Conservation (phyloP, 2,113 vertebrate species). For the Heterochromis multidens region DNA sequence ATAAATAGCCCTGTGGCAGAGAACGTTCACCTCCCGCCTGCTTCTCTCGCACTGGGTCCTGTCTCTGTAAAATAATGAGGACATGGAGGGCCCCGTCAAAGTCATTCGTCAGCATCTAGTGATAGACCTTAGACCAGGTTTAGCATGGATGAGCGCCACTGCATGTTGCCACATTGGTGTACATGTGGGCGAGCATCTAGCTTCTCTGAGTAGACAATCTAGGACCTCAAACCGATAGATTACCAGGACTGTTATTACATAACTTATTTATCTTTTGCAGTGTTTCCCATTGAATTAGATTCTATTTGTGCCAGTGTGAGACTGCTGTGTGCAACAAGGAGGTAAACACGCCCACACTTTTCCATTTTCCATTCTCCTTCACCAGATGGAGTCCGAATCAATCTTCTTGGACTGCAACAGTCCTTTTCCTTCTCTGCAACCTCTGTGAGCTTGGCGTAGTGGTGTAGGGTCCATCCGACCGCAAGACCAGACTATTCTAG, state of each 20-base stretch:
- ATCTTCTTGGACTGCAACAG: background rate
- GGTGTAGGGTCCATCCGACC: background rate
- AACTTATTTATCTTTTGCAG: background rate
- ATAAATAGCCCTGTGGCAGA: slow-evolving; percentile 71
- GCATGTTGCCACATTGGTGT: background rate
- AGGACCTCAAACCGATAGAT: background rate
- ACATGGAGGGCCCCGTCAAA: slow-evolving; percentile 32
- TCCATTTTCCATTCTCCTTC: background rate
- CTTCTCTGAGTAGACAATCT: background rate
- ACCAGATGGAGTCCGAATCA: background rate
- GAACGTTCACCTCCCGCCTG: slow-evolving; percentile 49
- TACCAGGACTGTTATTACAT: background rate
- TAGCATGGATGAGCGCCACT: background rate
- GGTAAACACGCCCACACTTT: background rate
- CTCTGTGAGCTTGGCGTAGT: background rate
- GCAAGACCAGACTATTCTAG: background rate
- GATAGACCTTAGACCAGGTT: background rate
- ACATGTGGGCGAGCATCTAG: background rate
- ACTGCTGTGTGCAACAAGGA: background rate
- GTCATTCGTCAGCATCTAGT: slow-evolving; percentile 40
- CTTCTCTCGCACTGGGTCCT: slow-evolving; percentile 25
- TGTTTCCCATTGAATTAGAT: background rate
- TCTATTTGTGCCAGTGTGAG: background rate
- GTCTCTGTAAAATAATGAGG: slow-evolving; percentile 62
- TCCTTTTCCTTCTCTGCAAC: background rate